These are phyloP conservation scores for Dendrophyllia cribrosa DNA, from an alignment of 64 coral and sea anemone genomes.

Conservation along the genomic window DNA sequence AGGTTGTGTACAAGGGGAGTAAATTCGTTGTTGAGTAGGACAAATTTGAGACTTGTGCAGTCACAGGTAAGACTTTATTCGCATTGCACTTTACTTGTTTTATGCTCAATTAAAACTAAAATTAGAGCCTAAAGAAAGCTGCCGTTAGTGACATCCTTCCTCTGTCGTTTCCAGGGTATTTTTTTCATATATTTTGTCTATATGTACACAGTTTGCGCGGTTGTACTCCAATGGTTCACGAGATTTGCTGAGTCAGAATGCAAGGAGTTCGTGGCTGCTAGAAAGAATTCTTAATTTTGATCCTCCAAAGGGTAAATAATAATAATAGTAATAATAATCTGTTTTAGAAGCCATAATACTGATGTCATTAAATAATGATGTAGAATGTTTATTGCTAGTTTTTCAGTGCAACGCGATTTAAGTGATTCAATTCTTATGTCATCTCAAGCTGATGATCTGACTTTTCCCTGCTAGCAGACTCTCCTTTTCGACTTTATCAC, in stretches of 20 bases:
- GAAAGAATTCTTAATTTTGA: conserved; percentile 35
- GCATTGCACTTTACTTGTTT: neutral
- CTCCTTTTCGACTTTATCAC: no score
- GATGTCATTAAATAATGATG: neutral
- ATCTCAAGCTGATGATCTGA: no score
- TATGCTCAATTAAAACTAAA: neutral
- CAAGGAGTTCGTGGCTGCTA: neutral
- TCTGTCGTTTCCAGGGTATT: neutral
- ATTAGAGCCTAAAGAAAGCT: no score
- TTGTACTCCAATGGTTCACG: neutral
- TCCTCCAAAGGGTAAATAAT: conserved; percentile 36
- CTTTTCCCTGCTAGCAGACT: no score
- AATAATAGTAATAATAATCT: no score
- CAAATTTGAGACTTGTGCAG: conserved; percentile 27
- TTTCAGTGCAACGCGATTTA: no score
- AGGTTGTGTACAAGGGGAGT: conserved; percentile 7
- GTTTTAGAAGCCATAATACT: neutral
- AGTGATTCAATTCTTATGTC: no score
- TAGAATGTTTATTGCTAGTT: no score
- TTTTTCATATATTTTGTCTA: neutral
- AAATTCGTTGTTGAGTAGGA: conserved; percentile 4
- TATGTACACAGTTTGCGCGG: neutral
- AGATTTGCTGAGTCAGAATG: conserved; percentile 31
- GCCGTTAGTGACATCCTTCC: neutral
- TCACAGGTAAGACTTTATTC: neutral